Evolutionary conservation across 2,797 vertebrate genomes (phyloP).

Genomic region (Setipinna tenuifilis): DNA sequence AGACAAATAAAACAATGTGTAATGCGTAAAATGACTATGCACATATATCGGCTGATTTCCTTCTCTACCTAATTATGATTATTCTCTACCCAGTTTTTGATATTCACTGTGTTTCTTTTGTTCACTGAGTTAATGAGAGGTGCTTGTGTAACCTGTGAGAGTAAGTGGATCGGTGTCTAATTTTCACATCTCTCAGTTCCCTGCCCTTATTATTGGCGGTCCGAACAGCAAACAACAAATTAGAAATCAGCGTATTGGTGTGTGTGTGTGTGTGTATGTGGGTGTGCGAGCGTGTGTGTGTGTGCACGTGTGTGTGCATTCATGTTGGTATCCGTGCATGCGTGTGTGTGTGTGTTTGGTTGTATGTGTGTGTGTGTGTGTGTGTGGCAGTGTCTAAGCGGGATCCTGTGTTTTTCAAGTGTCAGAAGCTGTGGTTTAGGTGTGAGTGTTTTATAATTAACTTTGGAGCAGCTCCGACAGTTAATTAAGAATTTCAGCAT

Average conservation of each 20-base stretch:
- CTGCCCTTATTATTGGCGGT: background rate
- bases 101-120: background rate
- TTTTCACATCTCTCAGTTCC: background rate
- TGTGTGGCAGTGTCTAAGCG: slow-evolving; percentile 30
- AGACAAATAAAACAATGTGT: background rate
- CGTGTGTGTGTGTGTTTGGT: too few species aligned
- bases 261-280: background rate
- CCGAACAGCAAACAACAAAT: slow-evolving; percentile 18
- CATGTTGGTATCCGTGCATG: slow-evolving; percentile 17
- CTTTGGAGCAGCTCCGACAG: slow-evolving; percentile 80
- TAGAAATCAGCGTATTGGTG: background rate
- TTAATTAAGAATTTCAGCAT: slow-evolving; percentile 88
- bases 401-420: slow-evolving; percentile 63
- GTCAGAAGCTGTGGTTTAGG: slow-evolving; percentile 74
- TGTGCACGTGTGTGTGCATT: background rate
- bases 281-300: background rate
- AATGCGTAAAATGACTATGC: background rate
- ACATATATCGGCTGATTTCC: background rate
- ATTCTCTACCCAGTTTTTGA: background rate
- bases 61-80: background rate
- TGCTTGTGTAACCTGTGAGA: background rate
- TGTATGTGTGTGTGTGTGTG: background rate
- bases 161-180: background rate
- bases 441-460: slow-evolving; percentile 83
- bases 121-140: background rate